Conservation (phyloP, 2,797 vertebrate genomes). For the Podargus strigoides region DNA sequence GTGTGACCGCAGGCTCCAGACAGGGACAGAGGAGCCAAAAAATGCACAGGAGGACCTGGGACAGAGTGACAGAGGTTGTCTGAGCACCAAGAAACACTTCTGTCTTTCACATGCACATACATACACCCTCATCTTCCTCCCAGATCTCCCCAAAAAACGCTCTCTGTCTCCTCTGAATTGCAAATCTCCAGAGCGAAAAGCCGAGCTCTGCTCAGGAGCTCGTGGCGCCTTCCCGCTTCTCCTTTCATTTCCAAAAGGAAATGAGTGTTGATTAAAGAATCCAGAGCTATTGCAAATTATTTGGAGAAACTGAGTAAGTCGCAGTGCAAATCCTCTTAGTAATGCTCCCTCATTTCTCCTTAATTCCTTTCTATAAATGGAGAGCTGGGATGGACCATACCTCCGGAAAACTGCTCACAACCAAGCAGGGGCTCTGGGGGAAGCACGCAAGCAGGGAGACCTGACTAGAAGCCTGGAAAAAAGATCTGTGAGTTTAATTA, state of each 20-base stretch:
- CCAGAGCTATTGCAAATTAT: slow-evolving; percentile 26
- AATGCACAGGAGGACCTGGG: background rate
- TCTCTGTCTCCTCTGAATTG: background rate
- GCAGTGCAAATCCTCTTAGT: slow-evolving; percentile 37
- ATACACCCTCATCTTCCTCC: background rate
- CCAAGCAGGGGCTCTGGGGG: background rate
- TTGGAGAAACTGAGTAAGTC: slow-evolving; percentile 46
- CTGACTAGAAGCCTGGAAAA: background rate
- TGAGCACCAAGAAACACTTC: background rate
- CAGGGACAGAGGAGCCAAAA: background rate
- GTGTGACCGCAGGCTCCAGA: accelerated
- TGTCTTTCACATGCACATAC: background rate
- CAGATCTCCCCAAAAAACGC: background rate
- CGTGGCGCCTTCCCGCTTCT: background rate
- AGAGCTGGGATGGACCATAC: background rate
- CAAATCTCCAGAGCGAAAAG: background rate
- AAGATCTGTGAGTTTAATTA: background rate
- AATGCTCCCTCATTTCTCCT: slow-evolving; percentile 22
- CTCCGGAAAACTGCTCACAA: background rate
- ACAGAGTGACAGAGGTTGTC: background rate
- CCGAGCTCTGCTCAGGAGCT: background rate
- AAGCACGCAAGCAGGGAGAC: background rate
- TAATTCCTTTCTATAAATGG: slow-evolving; percentile 54
- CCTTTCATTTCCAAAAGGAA: slow-evolving; percentile 42
- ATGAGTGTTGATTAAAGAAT: slow-evolving; percentile 37